Conservation (phyloP, 1,140 invertebrate genomes). For the Harlomillsia oculata region DNA sequence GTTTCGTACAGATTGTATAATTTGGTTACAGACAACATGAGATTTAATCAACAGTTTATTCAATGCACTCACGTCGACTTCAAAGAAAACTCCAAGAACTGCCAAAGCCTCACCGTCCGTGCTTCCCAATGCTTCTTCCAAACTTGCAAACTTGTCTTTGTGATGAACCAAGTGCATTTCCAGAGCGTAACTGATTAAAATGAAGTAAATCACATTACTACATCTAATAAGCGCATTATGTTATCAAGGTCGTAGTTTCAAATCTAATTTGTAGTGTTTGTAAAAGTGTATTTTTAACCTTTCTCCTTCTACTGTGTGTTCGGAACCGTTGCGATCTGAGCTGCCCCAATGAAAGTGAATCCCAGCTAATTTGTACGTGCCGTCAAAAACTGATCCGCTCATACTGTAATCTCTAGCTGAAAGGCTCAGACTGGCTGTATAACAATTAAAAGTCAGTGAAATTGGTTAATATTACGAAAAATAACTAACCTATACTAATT, state of each 20-base stretch:
- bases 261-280: neutral
- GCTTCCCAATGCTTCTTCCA: neutral
- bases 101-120: neutral
- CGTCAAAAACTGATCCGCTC: neutral
- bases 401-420: neutral
- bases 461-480: neutral
- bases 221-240: too few species aligned
- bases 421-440: neutral
- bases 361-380: neutral
- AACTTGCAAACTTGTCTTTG: neutral
- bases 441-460: neutral
- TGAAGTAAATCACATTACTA: too few species aligned
- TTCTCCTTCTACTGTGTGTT: neutral
- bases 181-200: neutral
- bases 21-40: too few species aligned
- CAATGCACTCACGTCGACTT: too few species aligned
- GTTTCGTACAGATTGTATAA: too few species aligned
- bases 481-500: neutral
- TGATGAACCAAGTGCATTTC: slow-evolving; percentile 14
- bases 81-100: slow-evolving; percentile 8
- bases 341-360: slow-evolving; percentile 10
- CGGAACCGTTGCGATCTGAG: neutral
- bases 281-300: neutral
- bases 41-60: too few species aligned
- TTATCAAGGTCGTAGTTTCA: too few species aligned